A percentile compares a stretch with the other conserved stretches of the same genome.
Conservation (phyloP, 2,797 vertebrate species). For the Thunnus albacares region DNA sequence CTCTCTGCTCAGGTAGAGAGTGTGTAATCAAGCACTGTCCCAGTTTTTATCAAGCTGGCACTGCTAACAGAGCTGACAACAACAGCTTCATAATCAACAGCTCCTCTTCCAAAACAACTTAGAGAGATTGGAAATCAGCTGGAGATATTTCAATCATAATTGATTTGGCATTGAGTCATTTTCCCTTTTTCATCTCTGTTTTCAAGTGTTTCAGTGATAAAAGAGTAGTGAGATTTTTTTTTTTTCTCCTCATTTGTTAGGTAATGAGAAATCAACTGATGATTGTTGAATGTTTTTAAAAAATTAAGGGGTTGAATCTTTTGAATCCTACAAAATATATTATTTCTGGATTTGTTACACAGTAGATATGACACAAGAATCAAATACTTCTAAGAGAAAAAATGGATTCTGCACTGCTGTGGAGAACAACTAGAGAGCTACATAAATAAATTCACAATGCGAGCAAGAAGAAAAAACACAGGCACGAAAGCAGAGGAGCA, state of each 20-base stretch:
- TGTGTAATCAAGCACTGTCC: conserved; percentile 41
- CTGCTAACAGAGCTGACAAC: conserved; percentile 15
- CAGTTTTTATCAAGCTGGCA: conserved; percentile 28
- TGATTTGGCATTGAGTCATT: conserved; percentile 56
- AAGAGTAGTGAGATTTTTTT: conserved; percentile 13
- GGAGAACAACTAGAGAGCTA: conserved; percentile 23
- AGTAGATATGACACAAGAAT: background rate
- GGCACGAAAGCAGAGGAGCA: conserved; percentile 25
- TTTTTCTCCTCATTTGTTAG: conserved; percentile 26
- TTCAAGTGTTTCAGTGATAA: conserved; percentile 27
- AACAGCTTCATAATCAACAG: conserved; percentile 66
- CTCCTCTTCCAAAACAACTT: conserved; percentile 52
- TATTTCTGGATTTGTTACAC: conserved; percentile 34
- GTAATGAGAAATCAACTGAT: conserved; percentile 21
- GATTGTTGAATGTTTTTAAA: conserved; percentile 21
- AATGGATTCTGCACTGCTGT: background rate
- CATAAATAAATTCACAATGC: conserved; percentile 58
- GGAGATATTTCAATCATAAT: conserved; percentile 65
- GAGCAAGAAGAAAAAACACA: conserved; percentile 49
- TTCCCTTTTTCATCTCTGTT: conserved; percentile 28
- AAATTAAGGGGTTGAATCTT: background rate
- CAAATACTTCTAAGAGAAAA: no score
- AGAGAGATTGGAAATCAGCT: conserved; percentile 65
- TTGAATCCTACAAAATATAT: conserved; percentile 33
- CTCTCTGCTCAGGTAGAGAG: conserved; percentile 32